Base-by-base conservation (phyloP, 2,888 invertebrate species). In the Temnothorax unifasciatus region DNA sequence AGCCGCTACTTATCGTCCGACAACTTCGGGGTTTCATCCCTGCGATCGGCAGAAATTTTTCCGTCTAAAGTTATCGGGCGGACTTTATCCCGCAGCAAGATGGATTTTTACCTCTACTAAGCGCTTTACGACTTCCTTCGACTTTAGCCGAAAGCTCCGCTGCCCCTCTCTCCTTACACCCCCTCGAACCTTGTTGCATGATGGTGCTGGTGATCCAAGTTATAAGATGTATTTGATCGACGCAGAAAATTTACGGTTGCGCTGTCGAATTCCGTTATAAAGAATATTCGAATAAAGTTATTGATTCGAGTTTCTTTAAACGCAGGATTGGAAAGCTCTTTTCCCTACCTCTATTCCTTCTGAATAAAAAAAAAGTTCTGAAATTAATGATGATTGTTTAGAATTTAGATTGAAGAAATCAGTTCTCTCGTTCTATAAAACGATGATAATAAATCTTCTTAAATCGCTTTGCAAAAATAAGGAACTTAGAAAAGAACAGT, bases 1-100 rank as follows among this genome's bases (percentile, higher is more conserved):
- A 29, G 47, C 29, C 38, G 52, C 73, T 77, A 76, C 82, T 89
- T 86, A 89, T 82, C 81, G 84, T 59, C 61, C 47, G 75, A 63
- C 54, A 63, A 75, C 81, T 88, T 77, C 38, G 73, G 52, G 73
- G 41, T 68, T 69, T 52, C 13, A 59, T 68, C 54, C 41, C 47
- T 84, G 83, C 83, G 69, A 88, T 82, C 47, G 61, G 75, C 61
- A 66, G 44, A 61, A 74, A 74, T 74, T 74, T 74, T 74, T 74
- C 47, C 29, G 59, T 74, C 59, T 21, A 47, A 85, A 59, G 85
- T 84, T 73, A 59, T 71, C 76, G 74, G 69, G 21, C 47, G 74
- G 63, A 85, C 83, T 88, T 81, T 44, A 47, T 54, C 29, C 21
- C 63, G 50, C 29, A 5, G 54, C 54, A 81, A 59, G 47, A 81